Evolutionary conservation across 2,113 vertebrate species (phyloP), one percentile per base, ranked within the genome.

Genomic region (Rhinichthys klamathensis): DNA sequence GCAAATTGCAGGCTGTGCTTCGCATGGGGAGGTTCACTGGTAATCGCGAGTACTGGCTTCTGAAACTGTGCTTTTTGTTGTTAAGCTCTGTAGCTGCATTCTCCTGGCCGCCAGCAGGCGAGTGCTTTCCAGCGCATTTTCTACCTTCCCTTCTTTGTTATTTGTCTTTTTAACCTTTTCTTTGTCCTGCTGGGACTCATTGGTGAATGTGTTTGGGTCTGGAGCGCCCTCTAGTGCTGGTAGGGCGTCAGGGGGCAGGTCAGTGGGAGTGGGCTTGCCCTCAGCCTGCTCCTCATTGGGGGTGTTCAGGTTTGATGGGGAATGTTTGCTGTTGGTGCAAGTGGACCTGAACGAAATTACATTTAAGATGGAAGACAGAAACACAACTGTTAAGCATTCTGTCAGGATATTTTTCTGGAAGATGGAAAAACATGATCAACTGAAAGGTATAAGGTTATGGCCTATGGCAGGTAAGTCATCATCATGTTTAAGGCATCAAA

Each of bases 111-210:
- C 89, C 91, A 9, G 70, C 35, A 38, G 90, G 85, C 35, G 63
- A n/a, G 46, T 77, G 1, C 74, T 87, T 81, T 92, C 91, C 11
- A 70, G 70, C 16, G 51, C 32, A 84, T 89, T 90, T 4, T 92
- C 91, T 38, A 82, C n/a, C 41, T 84, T 90, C 56, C 80, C 25
- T 23, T 89, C 92, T 89, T 93, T 93, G 92, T 91, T 92, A 91
- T 91, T 94, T 73, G 85, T 92, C 90, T 92, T 95, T 91, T 91
- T 93, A 84, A 83, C 84, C 38, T 91, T 91, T 67, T 93, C 92
- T 58, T 91, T 92, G 44, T 91, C 92, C 81, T 88, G 92, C 81
- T 88, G 92, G 16, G 86, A 80, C 70, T 94, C 92, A 0, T 61
- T 51, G 1, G 82, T 84, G 12, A 78, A 18, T 9, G 84, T 32